Evolutionary conservation across 2,888 invertebrate species (phyloP).

Genomic region (Lucinisca nassula): DNA sequence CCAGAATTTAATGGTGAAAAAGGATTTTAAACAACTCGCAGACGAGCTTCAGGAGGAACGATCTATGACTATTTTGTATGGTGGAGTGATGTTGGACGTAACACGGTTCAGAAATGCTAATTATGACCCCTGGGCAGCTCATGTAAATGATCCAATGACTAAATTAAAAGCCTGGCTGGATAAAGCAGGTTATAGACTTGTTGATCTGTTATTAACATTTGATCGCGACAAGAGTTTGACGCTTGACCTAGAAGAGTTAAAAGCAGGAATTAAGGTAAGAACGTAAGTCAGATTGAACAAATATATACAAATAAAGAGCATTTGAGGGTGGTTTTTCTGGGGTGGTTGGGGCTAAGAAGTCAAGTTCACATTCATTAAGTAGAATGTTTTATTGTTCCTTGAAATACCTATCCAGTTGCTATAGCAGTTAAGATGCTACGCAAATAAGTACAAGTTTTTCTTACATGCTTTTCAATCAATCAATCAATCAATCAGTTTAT

Average conservation of each 20-base stretch:
- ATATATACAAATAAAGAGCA: too few relatives aligned
- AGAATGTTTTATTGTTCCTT: too few relatives aligned
- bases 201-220: conserved; percentile 80
- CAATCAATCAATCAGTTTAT: too few relatives aligned
- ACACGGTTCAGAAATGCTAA: conserved; percentile 46
- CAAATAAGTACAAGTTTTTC: too few relatives aligned
- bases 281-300: too few relatives aligned
- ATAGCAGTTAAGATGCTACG: too few relatives aligned
- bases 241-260: conserved; percentile 76
- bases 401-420: too few relatives aligned
- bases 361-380: too few relatives aligned
- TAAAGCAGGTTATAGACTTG: conserved; percentile 74
- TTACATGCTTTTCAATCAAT: too few relatives aligned
- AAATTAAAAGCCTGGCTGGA: conserved; percentile 80
- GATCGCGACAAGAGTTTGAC: conserved; percentile 79
- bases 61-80: conserved; percentile 75
- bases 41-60: conserved; percentile 73
- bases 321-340: too few relatives aligned
- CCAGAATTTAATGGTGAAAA: conserved; percentile 80
- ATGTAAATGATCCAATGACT: conserved; percentile 80
- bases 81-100: conserved; percentile 75
- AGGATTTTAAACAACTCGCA: conserved; percentile 77
- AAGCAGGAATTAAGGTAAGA: conserved; percentile 76
- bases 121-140: conserved; percentile 53
- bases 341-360: too few relatives aligned